Conservation (phyloP, 2,113 vertebrate species). For the Nycticebus coucang region DNA sequence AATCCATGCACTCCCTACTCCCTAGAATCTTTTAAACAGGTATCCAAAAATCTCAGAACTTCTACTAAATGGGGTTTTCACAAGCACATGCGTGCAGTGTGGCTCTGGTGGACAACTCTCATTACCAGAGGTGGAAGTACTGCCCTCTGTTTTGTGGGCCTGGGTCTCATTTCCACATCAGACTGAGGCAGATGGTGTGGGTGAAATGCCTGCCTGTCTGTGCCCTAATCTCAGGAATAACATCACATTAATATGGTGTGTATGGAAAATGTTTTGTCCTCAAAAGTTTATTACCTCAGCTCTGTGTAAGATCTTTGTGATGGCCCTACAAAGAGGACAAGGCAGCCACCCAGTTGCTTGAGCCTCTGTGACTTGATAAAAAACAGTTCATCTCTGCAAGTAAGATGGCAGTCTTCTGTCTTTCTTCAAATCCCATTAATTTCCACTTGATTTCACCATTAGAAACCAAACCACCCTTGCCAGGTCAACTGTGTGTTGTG, state of each 20-base stretch:
- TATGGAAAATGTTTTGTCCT: background rate
- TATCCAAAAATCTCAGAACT: background rate
- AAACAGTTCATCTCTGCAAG: background rate
- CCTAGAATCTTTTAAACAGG: background rate
- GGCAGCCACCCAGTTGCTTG: background rate
- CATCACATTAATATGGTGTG: too few relatives aligned
- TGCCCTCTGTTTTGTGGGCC: background rate
- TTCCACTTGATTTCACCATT: background rate
- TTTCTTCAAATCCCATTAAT: background rate
- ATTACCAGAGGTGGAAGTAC: background rate
- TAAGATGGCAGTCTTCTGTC: background rate
- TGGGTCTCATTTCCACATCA: background rate
- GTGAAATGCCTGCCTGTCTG: background rate
- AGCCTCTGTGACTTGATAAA: too few relatives aligned
- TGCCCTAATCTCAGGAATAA: background rate
- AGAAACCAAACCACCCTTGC: background rate
- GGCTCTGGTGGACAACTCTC: background rate
- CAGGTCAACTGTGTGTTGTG: background rate
- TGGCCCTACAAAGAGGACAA: background rate
- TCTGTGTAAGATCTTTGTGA: background rate
- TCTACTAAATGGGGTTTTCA: background rate
- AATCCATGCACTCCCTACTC: too few relatives aligned
- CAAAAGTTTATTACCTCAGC: background rate
- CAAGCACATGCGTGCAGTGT: too few relatives aligned
- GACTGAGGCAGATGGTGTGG: background rate